These are phyloP conservation scores for Chromis chromis DNA, from an alignment of 2,797 vertebrate genomes.

Conservation along the genomic window DNA sequence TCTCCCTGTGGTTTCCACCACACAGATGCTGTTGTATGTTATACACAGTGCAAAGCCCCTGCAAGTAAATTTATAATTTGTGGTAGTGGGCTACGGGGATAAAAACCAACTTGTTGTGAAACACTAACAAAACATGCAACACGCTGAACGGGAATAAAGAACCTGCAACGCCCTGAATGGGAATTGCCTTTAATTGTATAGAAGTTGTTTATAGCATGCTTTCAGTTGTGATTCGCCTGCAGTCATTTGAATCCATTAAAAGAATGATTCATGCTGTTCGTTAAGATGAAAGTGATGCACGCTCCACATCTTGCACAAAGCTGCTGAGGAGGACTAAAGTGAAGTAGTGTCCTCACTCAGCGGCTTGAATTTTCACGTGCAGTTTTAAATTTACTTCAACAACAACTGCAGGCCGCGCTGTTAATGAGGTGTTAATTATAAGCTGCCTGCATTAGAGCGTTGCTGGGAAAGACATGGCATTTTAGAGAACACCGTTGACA, in stretches of 20 bases:
- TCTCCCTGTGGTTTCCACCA: too few species aligned
- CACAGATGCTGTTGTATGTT: too few species aligned
- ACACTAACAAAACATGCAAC: constrained; percentile 9
- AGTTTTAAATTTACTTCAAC: constrained; percentile 16
- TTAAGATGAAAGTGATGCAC: neutral
- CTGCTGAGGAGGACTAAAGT: neutral
- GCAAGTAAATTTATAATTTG: neutral
- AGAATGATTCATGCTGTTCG: constrained; percentile 19
- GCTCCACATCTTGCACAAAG: neutral
- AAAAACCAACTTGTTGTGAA: constrained; percentile 20
- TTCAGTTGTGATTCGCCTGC: constrained; percentile 12
- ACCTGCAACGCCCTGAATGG: constrained; percentile 20
- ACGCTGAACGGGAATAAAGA: neutral
- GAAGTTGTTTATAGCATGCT: constrained; percentile 31
- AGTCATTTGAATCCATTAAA: constrained; percentile 9
- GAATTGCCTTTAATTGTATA: constrained; percentile 8
- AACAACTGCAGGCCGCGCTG: constrained; percentile 1
- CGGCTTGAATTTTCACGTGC: neutral
- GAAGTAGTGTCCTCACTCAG: neutral
- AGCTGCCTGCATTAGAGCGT: neutral
- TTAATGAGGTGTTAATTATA: constrained; percentile 12
- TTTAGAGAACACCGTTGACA: neutral
- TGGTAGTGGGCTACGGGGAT: neutral
- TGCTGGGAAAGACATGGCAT: constrained; percentile 2
- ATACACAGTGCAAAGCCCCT: neutral